Conservation (phyloP, 2,888 invertebrate genomes). For the Drosophila anomelani region DNA sequence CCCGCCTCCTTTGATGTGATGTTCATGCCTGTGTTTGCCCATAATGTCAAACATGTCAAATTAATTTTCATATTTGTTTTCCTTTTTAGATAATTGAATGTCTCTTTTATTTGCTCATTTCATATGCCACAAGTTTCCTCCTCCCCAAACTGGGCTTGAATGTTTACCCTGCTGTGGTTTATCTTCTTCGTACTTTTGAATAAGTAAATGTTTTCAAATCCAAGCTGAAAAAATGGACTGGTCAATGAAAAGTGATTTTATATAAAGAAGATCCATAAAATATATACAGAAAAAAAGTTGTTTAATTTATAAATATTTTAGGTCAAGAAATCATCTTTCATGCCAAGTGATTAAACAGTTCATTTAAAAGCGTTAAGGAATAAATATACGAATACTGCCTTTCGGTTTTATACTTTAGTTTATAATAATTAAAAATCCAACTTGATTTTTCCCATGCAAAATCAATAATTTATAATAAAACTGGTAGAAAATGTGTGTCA, state of each 20-base stretch:
- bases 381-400: too few relatives aligned
- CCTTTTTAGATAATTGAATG: conserved; percentile 76
- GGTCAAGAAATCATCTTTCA: too few relatives aligned
- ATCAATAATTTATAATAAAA: conserved; percentile 59
- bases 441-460: background rate
- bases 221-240: background rate
- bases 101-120: conserved; percentile 55
- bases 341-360: too few relatives aligned
- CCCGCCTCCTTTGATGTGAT: conserved; percentile 19
- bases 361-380: too few relatives aligned
- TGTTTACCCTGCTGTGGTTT: conserved; percentile 20
- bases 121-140: conserved; percentile 27
- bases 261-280: background rate
- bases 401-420: background rate
- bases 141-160: background rate
- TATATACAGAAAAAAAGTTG: background rate
- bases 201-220: conserved; percentile 12
- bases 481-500: conserved; percentile 31
- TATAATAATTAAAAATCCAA: background rate
- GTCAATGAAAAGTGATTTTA: background rate
- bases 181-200: conserved; percentile 15
- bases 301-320: background rate
- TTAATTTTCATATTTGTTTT: conserved; percentile 68
- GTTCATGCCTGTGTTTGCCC: conserved; percentile 59
- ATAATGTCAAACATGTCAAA: conserved; percentile 76